Evolutionary conservation across 2,113 vertebrate genomes (phyloP).

Genomic region (Crocuta crocuta): DNA sequence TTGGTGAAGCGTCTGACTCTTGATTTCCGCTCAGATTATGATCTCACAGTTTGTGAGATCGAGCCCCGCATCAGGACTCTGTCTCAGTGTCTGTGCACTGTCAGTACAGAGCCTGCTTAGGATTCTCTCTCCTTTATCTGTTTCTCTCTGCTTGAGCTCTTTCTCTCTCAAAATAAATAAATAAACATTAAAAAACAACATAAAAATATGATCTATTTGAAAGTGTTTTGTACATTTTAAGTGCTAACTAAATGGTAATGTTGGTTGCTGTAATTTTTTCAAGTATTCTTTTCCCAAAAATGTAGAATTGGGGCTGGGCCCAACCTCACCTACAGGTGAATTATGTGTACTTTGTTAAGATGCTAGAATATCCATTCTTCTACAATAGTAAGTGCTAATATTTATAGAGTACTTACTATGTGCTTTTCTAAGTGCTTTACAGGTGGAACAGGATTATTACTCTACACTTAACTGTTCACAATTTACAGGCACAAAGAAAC

Average conservation of each 20-base stretch:
- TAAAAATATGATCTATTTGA: not conserved
- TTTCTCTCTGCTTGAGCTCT: too few species aligned
- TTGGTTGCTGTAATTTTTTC: not conserved
- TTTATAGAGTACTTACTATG: not conserved
- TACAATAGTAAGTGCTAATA: not conserved
- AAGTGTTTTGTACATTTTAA: conserved; percentile 1
- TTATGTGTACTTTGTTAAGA: conserved; percentile 8
- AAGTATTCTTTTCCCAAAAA: not conserved
- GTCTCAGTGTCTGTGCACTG: too few species aligned
- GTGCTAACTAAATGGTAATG: not conserved
- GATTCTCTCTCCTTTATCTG: too few species aligned
- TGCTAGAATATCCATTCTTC: not conserved
- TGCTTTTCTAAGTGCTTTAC: not conserved
- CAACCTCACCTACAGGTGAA: not conserved
- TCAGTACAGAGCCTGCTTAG: too few species aligned
- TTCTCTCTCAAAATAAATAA: too few species aligned
- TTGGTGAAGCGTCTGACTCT: too few species aligned
- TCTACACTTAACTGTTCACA: not conserved
- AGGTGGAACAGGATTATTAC: not conserved
- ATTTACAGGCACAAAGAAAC: not conserved
- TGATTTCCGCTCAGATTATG: too few species aligned
- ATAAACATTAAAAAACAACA: too few species aligned
- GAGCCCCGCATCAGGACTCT: too few species aligned
- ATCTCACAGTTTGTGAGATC: too few species aligned
- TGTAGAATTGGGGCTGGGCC: not conserved